Evolutionary conservation across 1,140 invertebrate species (phyloP).

Genomic region (Lepidurus apus): DNA sequence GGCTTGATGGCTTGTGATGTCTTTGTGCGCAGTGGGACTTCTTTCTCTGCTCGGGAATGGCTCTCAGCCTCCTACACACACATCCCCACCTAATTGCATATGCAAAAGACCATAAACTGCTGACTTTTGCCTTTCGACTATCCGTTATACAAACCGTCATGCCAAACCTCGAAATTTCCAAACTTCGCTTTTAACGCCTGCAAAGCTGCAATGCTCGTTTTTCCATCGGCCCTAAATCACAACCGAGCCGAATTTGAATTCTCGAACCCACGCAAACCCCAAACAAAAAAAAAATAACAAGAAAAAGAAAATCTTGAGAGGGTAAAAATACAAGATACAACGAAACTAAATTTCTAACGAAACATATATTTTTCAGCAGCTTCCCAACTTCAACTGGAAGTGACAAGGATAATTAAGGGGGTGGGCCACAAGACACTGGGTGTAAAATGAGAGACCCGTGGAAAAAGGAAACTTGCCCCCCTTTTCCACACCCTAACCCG

Average conservation of each 20-base stretch:
- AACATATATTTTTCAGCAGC: not conserved
- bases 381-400: constrained; percentile 4
- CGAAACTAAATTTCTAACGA: not conserved
- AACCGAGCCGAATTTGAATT: not conserved
- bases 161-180: not conserved
- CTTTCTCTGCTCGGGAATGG: constrained; percentile 17
- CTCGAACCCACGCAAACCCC: not conserved
- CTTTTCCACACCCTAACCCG: not conserved
- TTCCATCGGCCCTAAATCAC: not conserved
- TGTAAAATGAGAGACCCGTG: not conserved
- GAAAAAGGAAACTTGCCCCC: constrained; percentile 11
- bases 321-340: not conserved
- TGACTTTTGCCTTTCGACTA: constrained; percentile 21
- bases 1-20: constrained; percentile 7
- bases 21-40: constrained; percentile 14
- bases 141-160: constrained; percentile 18
- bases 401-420: constrained; percentile 21
- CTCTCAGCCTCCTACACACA: constrained; percentile 11
- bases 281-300: not conserved
- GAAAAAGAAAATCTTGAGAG: not conserved
- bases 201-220: not conserved
- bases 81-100: constrained; percentile 3
- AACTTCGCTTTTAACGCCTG: not conserved
- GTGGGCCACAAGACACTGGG: not conserved
- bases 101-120: constrained; percentile 21